Evolutionary conservation across 2,113 vertebrate species (phyloP), one percentile per base, ranked within the genome.

Genomic region (Helogale parvula): DNA sequence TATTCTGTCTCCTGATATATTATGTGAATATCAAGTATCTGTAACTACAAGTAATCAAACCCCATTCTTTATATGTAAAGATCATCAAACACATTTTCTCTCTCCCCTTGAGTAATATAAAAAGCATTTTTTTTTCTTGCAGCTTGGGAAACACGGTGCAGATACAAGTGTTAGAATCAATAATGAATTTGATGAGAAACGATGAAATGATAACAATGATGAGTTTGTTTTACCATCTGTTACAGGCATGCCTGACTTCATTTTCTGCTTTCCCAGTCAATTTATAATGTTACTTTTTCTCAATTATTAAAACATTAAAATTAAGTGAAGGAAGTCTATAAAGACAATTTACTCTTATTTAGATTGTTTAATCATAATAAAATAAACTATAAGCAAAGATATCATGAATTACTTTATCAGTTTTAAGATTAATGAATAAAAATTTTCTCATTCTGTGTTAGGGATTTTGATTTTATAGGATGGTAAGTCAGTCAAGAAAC

Each of bases 141-240:
- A 95, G 72, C 87, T 96, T 95, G 80, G 80, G 87, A 98, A 97
- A 79, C 81, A 95, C 86, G 80, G 84, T 92, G 60, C 47, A 97
- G 97, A 97, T 69, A 90, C 38, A 93, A 94, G 38, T 89, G 94
- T 96, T 97, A 97, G 93, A 96, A 95, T 93, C 96, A 97, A 98
- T 98, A 97, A 97, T 96, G 95, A 96, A 97, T 97, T 96, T 97
- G 95, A 98, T 97, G 97, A 98, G 98, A 96, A 98, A 96, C 96
- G 87, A 97, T 97, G 96, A 92, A 97, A 97, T 90, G 94, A 66
- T 97, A 97, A 97, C 92, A 96, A 96, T 94, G 94, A 98, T 95
- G 90, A 94, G 91, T 94, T 97, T 95, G 90, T 88, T 96, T 96
- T 86, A 92, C 94, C 97, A 97, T 98, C 96, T 98, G 94, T 90